Base-by-base conservation (phyloP, 2,888 invertebrate genomes). In the Eudasyphora cyanicolor region DNA sequence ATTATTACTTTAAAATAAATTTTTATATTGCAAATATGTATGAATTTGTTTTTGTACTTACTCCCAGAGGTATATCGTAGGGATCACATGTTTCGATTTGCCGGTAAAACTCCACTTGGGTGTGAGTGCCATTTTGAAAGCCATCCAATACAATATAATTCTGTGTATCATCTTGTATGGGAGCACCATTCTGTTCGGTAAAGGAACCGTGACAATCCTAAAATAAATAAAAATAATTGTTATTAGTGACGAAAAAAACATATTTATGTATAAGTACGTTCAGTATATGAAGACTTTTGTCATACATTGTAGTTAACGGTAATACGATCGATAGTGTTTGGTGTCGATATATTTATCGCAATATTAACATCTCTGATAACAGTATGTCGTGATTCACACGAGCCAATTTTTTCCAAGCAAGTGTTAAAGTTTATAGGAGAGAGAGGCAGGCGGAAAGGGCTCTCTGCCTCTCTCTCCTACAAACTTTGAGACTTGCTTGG, bases 41-140 rank as follows among this genome's bases (percentile, higher is more conserved):
- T 67, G 27, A n/a, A 12, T 32, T 12, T 57, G 17, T 60, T 38
- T 57, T 60, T 32, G 49, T 69, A 90, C 94, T 94, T 91, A 95
- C 95, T 87, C 94, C 94, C 88, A 95, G 93, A 87, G 93, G 93
- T 85, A 95, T 93, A 91, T 95, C 95, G 87, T 95, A 94, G 82
- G 94, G 94, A 92, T 97, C 97, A 90, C 97, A 97, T 54, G 97
- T 97, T 91, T 97, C 96, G 90, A 97, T 94, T 87, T 94, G 94
- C 79, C 97, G 94, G 85, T 95, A 94, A 90, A 97, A 97, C 90
- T 96, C 94, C 51, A 97, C 93, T 21, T 96, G 95, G 0, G 97
- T 97, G 92, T 97, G 97, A 1, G 97, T 97, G 84, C 93, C 94
- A 91, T 97, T 97, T 93, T 97, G 96, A 90, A 95, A 95, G 2